Percentiles rank a stretch among this genome's conserved stretches.
Evolutionary conservation across 2,888 invertebrate species (phyloP).

Genomic region (Nebria salina): DNA sequence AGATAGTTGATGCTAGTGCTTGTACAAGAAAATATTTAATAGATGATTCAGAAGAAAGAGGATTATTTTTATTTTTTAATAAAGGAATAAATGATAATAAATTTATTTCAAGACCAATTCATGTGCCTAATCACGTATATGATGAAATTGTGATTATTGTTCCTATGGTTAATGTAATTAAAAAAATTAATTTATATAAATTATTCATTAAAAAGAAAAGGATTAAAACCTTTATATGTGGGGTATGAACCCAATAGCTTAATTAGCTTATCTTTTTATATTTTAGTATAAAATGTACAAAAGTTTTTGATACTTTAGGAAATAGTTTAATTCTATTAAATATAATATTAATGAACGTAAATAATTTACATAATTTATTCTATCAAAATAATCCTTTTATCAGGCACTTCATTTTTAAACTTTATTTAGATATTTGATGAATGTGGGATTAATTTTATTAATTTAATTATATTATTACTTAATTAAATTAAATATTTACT

Average conservation of each 20-base stretch:
- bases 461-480: no score
- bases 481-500: no score
- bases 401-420: constrained; percentile 62
- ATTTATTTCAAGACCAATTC: constrained; percentile 74
- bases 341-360: constrained; percentile 66
- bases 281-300: constrained; percentile 72
- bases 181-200: constrained; percentile 66
- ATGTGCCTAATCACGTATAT: constrained; percentile 63
- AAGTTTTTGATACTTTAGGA: constrained; percentile 70
- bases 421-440: no score
- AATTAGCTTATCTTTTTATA: constrained; percentile 69
- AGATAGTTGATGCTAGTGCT: constrained; percentile 68
- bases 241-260: constrained; percentile 65
- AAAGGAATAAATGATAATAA: constrained; percentile 70
- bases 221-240: constrained; percentile 61
- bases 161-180: constrained; percentile 63
- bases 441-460: no score
- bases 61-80: constrained; percentile 65
- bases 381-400: constrained; percentile 72
- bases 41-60: constrained; percentile 66
- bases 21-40: constrained; percentile 71
- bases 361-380: constrained; percentile 65
- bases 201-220: constrained; percentile 66
- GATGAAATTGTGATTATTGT: constrained; percentile 65
- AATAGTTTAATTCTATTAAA: constrained; percentile 72